phyloP scores from a whole-genome alignment of 2,113 vertebrate genomes.

The Antechinus flavipes region DNA sequence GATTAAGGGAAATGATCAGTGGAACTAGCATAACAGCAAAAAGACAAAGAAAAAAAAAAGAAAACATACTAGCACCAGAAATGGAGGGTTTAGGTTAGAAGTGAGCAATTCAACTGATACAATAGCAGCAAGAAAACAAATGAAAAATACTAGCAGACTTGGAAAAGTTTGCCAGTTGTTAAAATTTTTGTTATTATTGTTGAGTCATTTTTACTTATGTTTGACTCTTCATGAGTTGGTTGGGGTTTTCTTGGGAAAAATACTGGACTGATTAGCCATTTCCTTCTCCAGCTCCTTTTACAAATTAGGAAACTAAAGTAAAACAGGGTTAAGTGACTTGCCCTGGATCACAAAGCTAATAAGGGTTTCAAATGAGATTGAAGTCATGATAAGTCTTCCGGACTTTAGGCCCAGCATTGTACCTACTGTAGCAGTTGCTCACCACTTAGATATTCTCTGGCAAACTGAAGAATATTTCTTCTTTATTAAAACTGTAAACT shows the following conservation, averaged over 20 bases:
- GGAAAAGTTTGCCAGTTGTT: neutral
- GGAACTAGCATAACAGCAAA: neutral
- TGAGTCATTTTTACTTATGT: neutral
- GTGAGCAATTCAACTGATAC: neutral
- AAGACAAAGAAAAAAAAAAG: neutral
- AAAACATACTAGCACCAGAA: neutral
- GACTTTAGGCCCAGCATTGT: neutral
- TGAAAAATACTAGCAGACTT: neutral
- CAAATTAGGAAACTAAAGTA: no score
- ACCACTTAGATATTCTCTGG: neutral
- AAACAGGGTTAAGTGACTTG: neutral
- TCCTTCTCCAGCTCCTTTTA: neutral
- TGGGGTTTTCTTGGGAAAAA: neutral
- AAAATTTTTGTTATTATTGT: neutral
- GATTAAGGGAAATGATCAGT: neutral
- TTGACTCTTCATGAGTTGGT: neutral
- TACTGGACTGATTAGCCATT: neutral
- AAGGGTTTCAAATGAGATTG: neutral
- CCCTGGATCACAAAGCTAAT: neutral
- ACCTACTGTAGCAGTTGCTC: neutral
- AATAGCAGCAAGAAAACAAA: neutral
- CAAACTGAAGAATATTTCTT: slow-evolving; percentile 8
- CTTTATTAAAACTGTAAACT: neutral
- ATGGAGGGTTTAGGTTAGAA: neutral
- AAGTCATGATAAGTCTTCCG: neutral